A percentile compares a stretch with the other conserved stretches of the same genome.
phyloP scores from a whole-genome alignment of 2,888 invertebrate genomes.

The Andrena fulva region DNA sequence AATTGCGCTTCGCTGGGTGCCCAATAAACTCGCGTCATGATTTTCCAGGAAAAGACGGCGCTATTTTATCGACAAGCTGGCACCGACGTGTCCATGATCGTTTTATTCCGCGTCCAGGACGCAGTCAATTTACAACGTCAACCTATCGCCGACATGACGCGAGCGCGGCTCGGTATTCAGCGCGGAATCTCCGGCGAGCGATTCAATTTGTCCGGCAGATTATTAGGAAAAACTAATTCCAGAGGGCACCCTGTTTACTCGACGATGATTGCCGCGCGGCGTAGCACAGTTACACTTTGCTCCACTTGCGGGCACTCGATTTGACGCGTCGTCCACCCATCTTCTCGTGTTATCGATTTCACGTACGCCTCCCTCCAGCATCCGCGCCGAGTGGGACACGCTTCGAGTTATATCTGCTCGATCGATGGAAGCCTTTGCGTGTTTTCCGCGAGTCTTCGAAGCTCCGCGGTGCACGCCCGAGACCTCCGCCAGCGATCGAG shows the following conservation, averaged over 20 bases:
- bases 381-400: slow-evolving; percentile 9
- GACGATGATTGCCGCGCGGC: slow-evolving; percentile 14
- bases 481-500: background rate
- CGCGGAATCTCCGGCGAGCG: background rate
- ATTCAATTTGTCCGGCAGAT: slow-evolving; percentile 23
- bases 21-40: background rate
- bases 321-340: slow-evolving; percentile 53
- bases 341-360: slow-evolving; percentile 50
- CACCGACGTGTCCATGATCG: background rate
- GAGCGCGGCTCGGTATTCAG: background rate
- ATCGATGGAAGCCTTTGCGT: background rate
- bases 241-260: slow-evolving; percentile 16
- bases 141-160: background rate
- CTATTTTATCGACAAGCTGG: background rate
- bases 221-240: slow-evolving; percentile 44
- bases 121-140: slow-evolving; percentile 31
- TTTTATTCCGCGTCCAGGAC: background rate
- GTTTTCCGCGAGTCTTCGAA: background rate
- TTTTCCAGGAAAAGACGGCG: background rate
- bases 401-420: slow-evolving; percentile 32
- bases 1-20: too few species aligned
- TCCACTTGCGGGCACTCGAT: slow-evolving; percentile 36
- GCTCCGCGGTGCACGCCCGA: background rate
- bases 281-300: background rate
- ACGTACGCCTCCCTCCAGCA: slow-evolving; percentile 18